Conservation (phyloP, 2,888 invertebrate species). For the Pheosia tremula region DNA sequence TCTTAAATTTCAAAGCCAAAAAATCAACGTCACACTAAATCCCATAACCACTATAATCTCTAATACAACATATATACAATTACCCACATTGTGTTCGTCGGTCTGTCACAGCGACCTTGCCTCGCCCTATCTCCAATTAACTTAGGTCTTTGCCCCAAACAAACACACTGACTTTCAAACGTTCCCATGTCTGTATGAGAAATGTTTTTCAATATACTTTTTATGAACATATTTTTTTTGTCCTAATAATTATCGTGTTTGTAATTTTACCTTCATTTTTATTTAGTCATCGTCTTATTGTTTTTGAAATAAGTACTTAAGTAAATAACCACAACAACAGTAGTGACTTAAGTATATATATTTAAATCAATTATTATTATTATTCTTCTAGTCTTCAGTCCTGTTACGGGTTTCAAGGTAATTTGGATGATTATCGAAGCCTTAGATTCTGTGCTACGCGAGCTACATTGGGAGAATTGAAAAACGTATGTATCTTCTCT, state of each 20-base stretch:
- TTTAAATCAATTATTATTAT: too few species aligned
- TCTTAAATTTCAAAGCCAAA: too few species aligned
- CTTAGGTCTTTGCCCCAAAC: slow-evolving; percentile 67
- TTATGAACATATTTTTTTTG: slow-evolving; percentile 45
- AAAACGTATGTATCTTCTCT: too few species aligned
- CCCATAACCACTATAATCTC: slow-evolving; percentile 1
- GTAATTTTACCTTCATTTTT: slow-evolving; percentile 31
- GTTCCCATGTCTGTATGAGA: slow-evolving; percentile 63
- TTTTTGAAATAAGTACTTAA: background rate
- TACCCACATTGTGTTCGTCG: slow-evolving; percentile 19
- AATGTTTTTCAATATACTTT: slow-evolving; percentile 71
- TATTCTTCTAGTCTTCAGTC: too few species aligned
- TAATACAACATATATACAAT: slow-evolving; percentile 22
- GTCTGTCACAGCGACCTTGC: slow-evolving; percentile 55
- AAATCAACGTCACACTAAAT: background rate
- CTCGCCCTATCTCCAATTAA: slow-evolving; percentile 68
- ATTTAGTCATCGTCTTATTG: background rate
- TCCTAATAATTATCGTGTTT: slow-evolving; percentile 13
- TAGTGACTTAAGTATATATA: too few species aligned
- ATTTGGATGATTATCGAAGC: too few species aligned
- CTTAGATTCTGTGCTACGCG: too few species aligned
- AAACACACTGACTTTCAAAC: slow-evolving; percentile 76
- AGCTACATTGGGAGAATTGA: too few species aligned
- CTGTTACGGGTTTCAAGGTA: too few species aligned
- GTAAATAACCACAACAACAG: too few species aligned